These are phyloP conservation scores for Tapirus indicus DNA, from an alignment of 2,797 vertebrate species.

Conservation along the genomic window DNA sequence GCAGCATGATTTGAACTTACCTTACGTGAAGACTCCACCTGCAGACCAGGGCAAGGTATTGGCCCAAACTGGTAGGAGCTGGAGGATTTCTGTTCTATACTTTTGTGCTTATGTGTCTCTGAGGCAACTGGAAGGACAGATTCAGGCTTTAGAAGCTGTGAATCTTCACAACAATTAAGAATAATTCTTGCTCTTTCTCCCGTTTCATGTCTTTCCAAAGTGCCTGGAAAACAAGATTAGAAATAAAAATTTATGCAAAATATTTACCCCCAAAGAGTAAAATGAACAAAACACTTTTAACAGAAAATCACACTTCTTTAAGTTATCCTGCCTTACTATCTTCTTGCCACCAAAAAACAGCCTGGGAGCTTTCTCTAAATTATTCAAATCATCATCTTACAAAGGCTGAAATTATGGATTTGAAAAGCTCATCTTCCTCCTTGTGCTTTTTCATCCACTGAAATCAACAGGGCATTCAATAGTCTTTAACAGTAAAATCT, in stretches of 20 bases:
- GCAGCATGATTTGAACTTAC: conserved; percentile 81
- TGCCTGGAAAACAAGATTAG: conserved; percentile 83
- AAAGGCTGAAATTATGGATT: conserved; percentile 17
- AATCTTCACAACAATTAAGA: conserved; percentile 86
- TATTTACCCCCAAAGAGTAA: background rate
- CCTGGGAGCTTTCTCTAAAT: conserved; percentile 1
- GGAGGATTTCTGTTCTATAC: conserved; percentile 72
- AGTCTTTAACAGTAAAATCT: conserved; percentile 60
- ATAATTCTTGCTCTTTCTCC: conserved; percentile 89
- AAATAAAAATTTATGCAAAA: conserved; percentile 47
- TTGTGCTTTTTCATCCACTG: conserved; percentile 46
- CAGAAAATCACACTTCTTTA: background rate
- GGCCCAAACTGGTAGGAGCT: conserved; percentile 77
- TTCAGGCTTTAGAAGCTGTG: conserved; percentile 85
- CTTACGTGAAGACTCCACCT: conserved; percentile 83
- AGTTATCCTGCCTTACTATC: background rate
- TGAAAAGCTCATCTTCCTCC: conserved; percentile 38
- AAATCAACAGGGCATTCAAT: conserved; percentile 55
- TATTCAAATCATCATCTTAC: conserved; percentile 54
- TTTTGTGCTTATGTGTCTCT: conserved; percentile 77
- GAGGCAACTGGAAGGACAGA: conserved; percentile 65
- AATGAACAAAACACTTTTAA: background rate
- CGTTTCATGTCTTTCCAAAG: conserved; percentile 89
- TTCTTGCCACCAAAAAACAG: background rate
- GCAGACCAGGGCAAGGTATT: conserved; percentile 53